Base-by-base conservation (phyloP, 2,797 vertebrate genomes). In the Cossypha dichroa region DNA sequence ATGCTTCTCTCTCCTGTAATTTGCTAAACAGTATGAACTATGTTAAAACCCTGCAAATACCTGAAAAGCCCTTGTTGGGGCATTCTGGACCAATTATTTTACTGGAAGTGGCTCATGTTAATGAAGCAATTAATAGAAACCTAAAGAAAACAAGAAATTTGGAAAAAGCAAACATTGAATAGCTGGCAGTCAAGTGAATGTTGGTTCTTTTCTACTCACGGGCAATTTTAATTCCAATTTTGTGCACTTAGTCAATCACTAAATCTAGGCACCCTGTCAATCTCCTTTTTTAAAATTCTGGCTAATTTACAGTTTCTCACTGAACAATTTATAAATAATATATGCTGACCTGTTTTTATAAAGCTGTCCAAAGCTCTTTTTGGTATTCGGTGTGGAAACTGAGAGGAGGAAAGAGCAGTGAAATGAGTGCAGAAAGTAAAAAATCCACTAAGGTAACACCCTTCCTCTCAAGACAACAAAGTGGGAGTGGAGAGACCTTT, bases 81-180 rank as follows among this genome's bases (percentile, higher is more conserved):
- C 26, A 55, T 85, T 87, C 59, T 48, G 58, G 45, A 55, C 38
- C 68, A 81, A 66, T 59, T 82, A 76, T 76, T 94, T 85, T 34
- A 23, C 6, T 80, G 54, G 40, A 87, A 85, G 52, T 43, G 68
- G 54, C 51, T 91, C 60, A 69, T 28, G 23, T 72, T 93, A 96
- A 91, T 4, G 16, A 96, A 94, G 69, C n/a, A 92, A 89, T 94
- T 88, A 89, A 80, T 62, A 49, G 31, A 83, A 92, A 91, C 17
- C 20, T 92, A 68, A 93, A 92, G 84, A 85, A 95, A 96, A 72
- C 55, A 84, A 64, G 58, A 73, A 52, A 89, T 90, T 64, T 69
- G 52, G 56, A 19, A 85, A 91, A 96, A 85, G 41, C 54, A 92
- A 93, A 72, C 82, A 83, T 0, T 40, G 79, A 54, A 80, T 93